Percentiles rank a stretch among this genome's conserved stretches.
These are phyloP conservation scores for Actinemys pallida DNA, from an alignment of 2,113 vertebrate genomes.

Conservation along the genomic window DNA sequence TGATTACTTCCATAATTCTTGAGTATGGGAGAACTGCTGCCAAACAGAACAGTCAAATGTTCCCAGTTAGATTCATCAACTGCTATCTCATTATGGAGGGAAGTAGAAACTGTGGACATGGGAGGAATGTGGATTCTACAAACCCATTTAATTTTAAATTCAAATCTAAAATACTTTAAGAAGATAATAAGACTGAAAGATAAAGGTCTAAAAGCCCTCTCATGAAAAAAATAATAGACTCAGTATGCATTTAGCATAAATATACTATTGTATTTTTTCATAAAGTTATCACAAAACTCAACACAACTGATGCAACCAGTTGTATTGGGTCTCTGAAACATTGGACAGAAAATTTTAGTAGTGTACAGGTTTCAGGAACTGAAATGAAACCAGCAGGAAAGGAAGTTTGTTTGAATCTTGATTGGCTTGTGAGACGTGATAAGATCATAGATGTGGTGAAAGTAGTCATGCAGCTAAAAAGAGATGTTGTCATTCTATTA, in stretches of 20 bases:
- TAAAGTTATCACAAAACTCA: not conserved
- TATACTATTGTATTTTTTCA: not conserved
- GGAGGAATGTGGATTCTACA: conserved; percentile 22
- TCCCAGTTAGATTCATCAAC: conserved; percentile 26
- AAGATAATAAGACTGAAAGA: conserved; percentile 20
- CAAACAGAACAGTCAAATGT: conserved; percentile 53
- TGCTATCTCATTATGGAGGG: conserved; percentile 40
- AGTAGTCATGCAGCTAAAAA: not conserved
- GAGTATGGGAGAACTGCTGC: conserved; percentile 55
- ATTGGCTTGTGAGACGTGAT: not conserved
- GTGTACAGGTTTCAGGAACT: not conserved
- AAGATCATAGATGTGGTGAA: not conserved
- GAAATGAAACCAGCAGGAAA: not conserved
- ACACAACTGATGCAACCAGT: not conserved
- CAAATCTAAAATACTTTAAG: conserved; percentile 22
- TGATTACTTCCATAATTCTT: conserved; percentile 74
- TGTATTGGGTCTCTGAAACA: not conserved
- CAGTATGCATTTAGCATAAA: not conserved
- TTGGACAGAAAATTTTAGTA: not conserved
- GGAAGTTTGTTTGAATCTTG: not conserved
- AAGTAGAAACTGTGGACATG: conserved; percentile 35
- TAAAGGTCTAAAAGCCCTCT: conserved; percentile 21
- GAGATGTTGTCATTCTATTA: not conserved
- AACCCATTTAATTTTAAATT: conserved; percentile 32
- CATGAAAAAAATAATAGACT: not conserved